Evolutionary conservation across 2,888 invertebrate genomes (phyloP).

Genomic region (Ditula angustiorana): DNA sequence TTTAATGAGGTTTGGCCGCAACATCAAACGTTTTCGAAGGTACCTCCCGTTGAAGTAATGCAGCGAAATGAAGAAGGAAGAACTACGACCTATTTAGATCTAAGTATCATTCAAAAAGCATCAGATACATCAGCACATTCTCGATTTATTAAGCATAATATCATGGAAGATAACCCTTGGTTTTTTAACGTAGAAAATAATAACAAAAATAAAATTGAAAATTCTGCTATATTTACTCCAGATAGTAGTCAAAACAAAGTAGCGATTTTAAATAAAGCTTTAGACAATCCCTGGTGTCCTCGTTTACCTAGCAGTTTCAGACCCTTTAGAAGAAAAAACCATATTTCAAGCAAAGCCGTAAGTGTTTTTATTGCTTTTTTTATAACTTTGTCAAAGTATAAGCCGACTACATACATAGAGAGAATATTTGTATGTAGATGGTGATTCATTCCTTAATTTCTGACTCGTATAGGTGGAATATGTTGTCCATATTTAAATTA

Average conservation of each 20-base stretch:
- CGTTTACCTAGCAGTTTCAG: conserved; percentile 67
- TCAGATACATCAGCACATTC: conserved; percentile 27
- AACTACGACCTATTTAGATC: conserved; percentile 46
- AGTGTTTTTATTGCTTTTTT: too few species aligned
- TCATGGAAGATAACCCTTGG: not conserved
- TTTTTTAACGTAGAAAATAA: not conserved
- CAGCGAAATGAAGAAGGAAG: not conserved
- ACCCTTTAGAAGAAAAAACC: conserved; percentile 63
- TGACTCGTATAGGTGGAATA: too few species aligned
- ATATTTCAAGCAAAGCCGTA: conserved; percentile 4
- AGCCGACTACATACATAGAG: too few species aligned
- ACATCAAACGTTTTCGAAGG: not conserved
- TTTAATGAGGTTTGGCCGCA: not conserved
- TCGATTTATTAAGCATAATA: not conserved
- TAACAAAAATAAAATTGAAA: not conserved
- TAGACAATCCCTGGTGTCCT: conserved; percentile 86
- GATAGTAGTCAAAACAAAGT: conserved; percentile 42
- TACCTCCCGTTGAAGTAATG: not conserved
- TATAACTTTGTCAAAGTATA: too few species aligned
- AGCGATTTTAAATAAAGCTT: conserved; percentile 79
- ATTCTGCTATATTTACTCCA: not conserved
- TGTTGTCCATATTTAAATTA: too few species aligned
- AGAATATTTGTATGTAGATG: too few species aligned
- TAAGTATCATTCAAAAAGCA: conserved; percentile 44
- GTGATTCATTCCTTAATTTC: too few species aligned